Conservation (phyloP, 2,113 vertebrate genomes). For the Petroica traversi region DNA sequence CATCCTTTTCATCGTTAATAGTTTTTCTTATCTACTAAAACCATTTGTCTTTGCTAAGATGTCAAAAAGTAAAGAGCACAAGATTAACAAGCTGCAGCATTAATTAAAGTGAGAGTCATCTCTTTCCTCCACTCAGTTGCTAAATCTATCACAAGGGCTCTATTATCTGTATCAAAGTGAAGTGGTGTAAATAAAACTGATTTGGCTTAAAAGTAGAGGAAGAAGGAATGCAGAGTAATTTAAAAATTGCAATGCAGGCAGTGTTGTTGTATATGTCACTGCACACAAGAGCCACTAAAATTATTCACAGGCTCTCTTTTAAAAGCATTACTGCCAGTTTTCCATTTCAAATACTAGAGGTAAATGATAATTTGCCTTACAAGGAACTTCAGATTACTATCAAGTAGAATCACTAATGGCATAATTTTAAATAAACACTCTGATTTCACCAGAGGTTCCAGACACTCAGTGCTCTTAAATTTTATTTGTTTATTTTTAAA, state of each 20-base stretch:
- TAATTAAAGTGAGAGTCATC: constrained; percentile 70
- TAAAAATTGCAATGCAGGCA: neutral
- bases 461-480: neutral
- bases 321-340: neutral
- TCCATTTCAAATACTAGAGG: neutral
- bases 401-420: neutral
- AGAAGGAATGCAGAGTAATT: neutral
- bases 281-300: neutral
- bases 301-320: neutral
- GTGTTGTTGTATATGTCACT: neutral
- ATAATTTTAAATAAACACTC: neutral
- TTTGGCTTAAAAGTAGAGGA: constrained; percentile 20
- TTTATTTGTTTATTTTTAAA: neutral
- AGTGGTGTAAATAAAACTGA: constrained; percentile 32
- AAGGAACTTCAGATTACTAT: neutral
- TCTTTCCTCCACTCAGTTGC: constrained; percentile 28
- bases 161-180: constrained; percentile 14
- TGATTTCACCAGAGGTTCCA: neutral
- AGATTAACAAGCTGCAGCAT: constrained; percentile 63
- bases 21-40: constrained; percentile 65
- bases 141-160: constrained; percentile 35
- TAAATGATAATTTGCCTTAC: neutral
- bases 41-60: constrained; percentile 68
- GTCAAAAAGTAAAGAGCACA: constrained; percentile 20
- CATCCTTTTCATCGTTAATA: constrained; percentile 45